Evolutionary conservation across 1,140 invertebrate species (phyloP).

Genomic region (Diachasmimorpha longicaudata): DNA sequence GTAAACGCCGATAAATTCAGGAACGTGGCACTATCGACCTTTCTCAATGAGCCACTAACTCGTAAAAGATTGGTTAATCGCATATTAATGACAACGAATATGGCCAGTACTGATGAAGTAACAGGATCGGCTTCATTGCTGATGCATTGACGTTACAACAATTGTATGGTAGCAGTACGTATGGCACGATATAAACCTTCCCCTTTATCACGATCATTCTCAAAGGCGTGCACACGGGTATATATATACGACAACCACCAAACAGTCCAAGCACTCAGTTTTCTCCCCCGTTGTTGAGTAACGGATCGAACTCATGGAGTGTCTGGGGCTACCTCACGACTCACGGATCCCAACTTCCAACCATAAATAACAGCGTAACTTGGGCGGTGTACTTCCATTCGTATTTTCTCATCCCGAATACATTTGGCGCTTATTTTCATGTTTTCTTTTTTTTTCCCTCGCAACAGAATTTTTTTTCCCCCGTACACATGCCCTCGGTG

Average conservation of each 20-base stretch:
- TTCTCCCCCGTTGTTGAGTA: slow-evolving; percentile 24
- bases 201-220: neutral
- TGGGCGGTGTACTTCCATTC: slow-evolving; percentile 3
- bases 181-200: neutral
- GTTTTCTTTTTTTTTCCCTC: neutral
- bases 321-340: slow-evolving; percentile 16
- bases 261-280: neutral
- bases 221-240: neutral
- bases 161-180: neutral
- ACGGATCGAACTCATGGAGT: slow-evolving; percentile 25
- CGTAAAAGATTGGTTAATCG: slow-evolving; percentile 29
- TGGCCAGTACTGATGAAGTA: slow-evolving; percentile 25
- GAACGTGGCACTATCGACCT: neutral
- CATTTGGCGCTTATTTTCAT: neutral
- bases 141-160: slow-evolving; percentile 32
- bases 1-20: neutral
- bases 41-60: neutral
- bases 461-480: neutral
- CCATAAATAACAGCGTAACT: slow-evolving; percentile 24
- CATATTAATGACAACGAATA: slow-evolving; percentile 39
- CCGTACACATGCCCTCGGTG: neutral
- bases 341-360: neutral
- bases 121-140: slow-evolving; percentile 25
- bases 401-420: slow-evolving; percentile 5
- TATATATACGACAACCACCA: too few relatives aligned